Base-by-base conservation (phyloP, 2,797 vertebrate genomes). In the Onychomys arenicola region DNA sequence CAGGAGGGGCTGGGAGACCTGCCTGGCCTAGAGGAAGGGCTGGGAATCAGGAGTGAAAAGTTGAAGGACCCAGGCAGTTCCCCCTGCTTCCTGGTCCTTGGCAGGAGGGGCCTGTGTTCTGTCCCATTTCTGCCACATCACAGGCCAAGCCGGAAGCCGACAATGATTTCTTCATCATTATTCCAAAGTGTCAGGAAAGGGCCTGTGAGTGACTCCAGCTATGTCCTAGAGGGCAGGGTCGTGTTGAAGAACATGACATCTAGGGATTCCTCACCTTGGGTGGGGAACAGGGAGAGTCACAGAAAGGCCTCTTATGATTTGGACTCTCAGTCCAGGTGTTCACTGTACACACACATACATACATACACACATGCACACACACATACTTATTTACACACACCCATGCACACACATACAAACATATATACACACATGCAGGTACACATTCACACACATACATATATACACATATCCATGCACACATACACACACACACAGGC, bases 71-170 rank as follows among this genome's bases (percentile, higher is more conserved):
- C 14, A 10, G 40, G 0, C 55, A 1, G 49, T 16, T 23, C 32
- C 59, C 37, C 46, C 67, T 46, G 52, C 32, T 57, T 71, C 69
- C 77, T 4, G 4, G 16, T 17, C 57, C 63, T 4, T 0, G 0
- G 1, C 6, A 37, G 19, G 9, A 29, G 52, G 37, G 0, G 52
- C n/a, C n/a, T 23, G 40, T 0, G 0, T 25, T 55, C 57, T 27
- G 8, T 4, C 52, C 59, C 0, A 0, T 61, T 37, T 55, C 52
- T 80, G n/a, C 34, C 52, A 5, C 13, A 2, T 16, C 0, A 5
- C 29, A 59, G n/a, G 29, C 40, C 65, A 55, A 21, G 71, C 67
- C 73, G 6, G 6, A 46, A 76, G 55, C 55, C 92, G 55, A 77
- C 16, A 1, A 9, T 6, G 11, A 27, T 17, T 34, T 29, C 32